A percentile compares a stretch with the other conserved stretches of the same genome.
These are phyloP conservation scores for Clitarchus hookeri DNA, from an alignment of 2,888 invertebrate species.

Conservation along the genomic window DNA sequence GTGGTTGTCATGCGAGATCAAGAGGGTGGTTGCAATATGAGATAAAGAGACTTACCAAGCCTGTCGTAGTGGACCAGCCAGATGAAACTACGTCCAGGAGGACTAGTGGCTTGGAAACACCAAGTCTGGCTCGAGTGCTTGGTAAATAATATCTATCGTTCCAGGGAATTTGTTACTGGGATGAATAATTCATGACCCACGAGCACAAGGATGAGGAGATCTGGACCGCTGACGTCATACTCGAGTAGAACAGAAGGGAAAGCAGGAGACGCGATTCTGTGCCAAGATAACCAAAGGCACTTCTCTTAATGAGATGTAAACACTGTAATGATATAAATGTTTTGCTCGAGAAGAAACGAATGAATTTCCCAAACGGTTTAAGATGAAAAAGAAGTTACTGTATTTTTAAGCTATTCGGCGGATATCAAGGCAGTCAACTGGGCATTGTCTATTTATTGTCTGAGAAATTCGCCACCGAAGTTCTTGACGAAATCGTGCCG, in stretches of 20 bases:
- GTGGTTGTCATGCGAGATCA: no score
- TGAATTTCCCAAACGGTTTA: no score
- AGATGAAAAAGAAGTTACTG: no score
- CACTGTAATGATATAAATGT: not conserved
- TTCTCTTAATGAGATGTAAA: not conserved
- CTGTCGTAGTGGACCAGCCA: no score
- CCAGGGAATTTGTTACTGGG: not conserved
- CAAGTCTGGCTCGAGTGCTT: not conserved
- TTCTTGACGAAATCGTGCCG: no score
- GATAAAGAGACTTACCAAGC: no score
- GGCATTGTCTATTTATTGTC: no score
- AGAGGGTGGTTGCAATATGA: no score
- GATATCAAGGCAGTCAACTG: no score
- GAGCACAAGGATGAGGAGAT: not conserved
- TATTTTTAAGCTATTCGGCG: no score
- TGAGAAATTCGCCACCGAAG: no score
- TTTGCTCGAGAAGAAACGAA: not conserved
- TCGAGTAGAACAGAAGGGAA: not conserved
- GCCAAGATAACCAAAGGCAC: not conserved
- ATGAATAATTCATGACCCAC: not conserved
- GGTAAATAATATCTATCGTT: not conserved
- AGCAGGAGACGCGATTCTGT: not conserved
- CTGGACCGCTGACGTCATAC: not conserved
- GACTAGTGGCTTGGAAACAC: not conserved
- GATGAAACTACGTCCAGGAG: no score